These are phyloP conservation scores for Nomia melanderi DNA, from an alignment of 1,140 invertebrate species.

Conservation along the genomic window DNA sequence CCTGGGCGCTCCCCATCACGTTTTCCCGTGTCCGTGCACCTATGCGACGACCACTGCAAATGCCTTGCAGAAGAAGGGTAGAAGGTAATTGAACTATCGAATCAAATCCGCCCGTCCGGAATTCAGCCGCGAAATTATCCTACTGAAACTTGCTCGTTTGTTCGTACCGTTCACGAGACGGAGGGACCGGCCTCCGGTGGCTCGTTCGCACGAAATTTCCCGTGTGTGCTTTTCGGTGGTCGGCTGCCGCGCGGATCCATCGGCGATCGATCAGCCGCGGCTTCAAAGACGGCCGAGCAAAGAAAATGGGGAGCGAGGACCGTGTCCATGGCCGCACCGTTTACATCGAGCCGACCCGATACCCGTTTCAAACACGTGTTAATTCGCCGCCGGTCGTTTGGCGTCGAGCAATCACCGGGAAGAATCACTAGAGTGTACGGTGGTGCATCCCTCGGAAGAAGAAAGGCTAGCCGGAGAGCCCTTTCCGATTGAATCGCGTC, in stretches of 20 bases:
- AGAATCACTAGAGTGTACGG: neutral
- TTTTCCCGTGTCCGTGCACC: constrained; percentile 33
- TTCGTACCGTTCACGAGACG: neutral
- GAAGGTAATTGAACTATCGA: constrained; percentile 26
- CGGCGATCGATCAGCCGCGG: neutral
- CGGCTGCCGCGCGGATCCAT: neutral
- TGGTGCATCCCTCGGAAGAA: neutral
- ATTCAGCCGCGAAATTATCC: neutral
- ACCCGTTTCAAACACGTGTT: neutral
- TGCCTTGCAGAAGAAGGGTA: constrained; percentile 20
- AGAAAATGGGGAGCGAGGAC: neutral
- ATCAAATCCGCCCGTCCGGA: neutral
- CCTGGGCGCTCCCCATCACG: constrained; percentile 25
- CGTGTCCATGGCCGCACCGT: neutral
- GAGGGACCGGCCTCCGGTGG: neutral
- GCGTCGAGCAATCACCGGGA: constrained; percentile 24
- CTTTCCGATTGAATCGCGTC: too few species aligned
- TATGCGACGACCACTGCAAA: constrained; percentile 26
- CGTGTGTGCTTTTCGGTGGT: neutral
- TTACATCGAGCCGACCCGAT: neutral
- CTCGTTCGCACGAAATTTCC: neutral
- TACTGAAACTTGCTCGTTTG: neutral
- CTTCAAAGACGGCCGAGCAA: constrained; percentile 10
- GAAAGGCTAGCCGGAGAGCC: too few species aligned
- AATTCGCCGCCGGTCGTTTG: neutral